These are phyloP conservation scores for Anastrepha ludens DNA, from an alignment of 1,140 invertebrate genomes.

Conservation along the genomic window DNA sequence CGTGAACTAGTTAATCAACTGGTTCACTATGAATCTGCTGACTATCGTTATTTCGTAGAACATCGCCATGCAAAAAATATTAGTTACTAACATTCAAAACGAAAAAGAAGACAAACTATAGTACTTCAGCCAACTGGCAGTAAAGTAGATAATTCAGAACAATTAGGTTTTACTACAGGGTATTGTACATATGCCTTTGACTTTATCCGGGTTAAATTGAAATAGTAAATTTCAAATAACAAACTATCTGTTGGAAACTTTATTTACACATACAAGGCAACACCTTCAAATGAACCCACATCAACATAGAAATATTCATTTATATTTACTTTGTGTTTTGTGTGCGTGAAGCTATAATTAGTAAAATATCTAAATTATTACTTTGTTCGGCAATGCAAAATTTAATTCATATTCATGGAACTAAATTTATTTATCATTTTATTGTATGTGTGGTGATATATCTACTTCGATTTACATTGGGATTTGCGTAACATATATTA, in stretches of 20 bases:
- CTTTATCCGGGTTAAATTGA: not conserved
- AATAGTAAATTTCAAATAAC: conserved; percentile 45
- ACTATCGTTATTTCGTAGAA: no score
- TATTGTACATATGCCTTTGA: no score
- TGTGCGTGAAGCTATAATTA: conserved; percentile 19
- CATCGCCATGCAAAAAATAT: no score
- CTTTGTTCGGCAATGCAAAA: not conserved
- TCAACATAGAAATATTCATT: not conserved
- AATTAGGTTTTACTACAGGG: no score
- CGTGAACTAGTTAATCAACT: no score
- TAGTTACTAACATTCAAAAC: no score
- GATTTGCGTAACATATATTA: conserved; percentile 34
- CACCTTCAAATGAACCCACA: not conserved
- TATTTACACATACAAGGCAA: not conserved
- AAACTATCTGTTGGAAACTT: not conserved
- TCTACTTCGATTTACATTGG: conserved; percentile 22
- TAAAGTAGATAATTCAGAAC: no score
- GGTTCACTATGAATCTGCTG: no score
- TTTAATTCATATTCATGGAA: not conserved
- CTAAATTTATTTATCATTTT: conserved; percentile 39
- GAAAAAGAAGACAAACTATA: no score
- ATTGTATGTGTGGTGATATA: not conserved
- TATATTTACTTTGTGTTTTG: conserved; percentile 1
- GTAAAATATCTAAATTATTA: conserved; percentile 51
- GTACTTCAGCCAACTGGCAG: no score